Evolutionary conservation across 1,140 invertebrate genomes (phyloP).

Genomic region (Coenobita brevimanus): DNA sequence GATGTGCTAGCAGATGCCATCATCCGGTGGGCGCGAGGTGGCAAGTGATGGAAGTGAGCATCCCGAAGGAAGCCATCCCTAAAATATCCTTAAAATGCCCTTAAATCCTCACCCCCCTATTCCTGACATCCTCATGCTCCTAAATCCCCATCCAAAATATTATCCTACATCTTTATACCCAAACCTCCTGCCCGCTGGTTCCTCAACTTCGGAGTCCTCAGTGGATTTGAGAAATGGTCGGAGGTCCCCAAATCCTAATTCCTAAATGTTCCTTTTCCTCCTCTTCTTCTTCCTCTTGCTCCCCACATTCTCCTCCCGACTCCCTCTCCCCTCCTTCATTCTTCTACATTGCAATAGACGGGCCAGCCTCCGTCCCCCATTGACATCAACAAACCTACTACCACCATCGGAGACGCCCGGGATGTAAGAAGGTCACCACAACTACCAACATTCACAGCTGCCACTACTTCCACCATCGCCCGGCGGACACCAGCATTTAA

Average conservation of each 20-base stretch:
- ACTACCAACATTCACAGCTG: not conserved
- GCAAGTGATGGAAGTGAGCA: constrained; percentile 71
- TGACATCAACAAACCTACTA: not conserved
- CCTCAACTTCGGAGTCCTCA: too few species aligned
- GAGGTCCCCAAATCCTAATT: too few species aligned
- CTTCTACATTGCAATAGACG: constrained; percentile 26
- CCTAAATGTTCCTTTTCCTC: not conserved
- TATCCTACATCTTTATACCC: not conserved
- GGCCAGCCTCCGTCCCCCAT: constrained; percentile 26
- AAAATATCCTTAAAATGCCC: not conserved
- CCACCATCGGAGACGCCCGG: not conserved
- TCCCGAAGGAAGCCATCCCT: not conserved
- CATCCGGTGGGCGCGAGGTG: constrained; percentile 91
- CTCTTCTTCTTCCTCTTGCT: not conserved
- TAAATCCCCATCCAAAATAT: not conserved
- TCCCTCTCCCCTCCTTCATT: not conserved
- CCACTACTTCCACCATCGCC: too few species aligned
- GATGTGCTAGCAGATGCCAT: constrained; percentile 94
- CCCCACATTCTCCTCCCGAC: not conserved
- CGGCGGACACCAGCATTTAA: too few species aligned
- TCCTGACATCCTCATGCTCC: not conserved
- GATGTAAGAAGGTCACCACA: constrained; percentile 7
- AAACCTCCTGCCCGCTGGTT: too few species aligned
- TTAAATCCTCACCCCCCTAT: not conserved
- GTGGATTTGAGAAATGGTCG: too few species aligned